A percentile compares a stretch with the other conserved stretches of the same genome.
Evolutionary conservation across 2,888 invertebrate species (phyloP).

Genomic region (Chironomus tentans): DNA sequence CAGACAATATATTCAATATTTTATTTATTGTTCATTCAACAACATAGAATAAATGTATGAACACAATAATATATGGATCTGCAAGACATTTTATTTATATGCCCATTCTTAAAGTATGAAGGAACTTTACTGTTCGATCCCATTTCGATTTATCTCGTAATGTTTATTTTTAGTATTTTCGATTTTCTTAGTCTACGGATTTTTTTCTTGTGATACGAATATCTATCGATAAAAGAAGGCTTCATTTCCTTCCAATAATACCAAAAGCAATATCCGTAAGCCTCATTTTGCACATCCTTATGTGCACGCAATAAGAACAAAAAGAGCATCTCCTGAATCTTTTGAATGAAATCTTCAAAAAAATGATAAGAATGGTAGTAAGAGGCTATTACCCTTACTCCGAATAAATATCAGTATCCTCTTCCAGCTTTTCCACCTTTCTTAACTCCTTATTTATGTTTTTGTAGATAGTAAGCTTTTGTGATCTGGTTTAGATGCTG

Average conservation of each 20-base stretch:
- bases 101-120: too few relatives aligned
- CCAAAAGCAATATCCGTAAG: not conserved
- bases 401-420: not conserved
- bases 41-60: too few relatives aligned
- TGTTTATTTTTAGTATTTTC: not conserved
- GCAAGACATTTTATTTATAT: too few relatives aligned
- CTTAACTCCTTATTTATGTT: not conserved
- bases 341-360: not conserved
- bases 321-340: not conserved
- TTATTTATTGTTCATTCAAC: too few relatives aligned
- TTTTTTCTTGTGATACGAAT: not conserved
- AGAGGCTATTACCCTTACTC: not conserved
- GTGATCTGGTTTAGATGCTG: too few relatives aligned
- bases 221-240: not conserved
- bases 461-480: not conserved
- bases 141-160: not conserved
- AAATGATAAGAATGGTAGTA: not conserved
- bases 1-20: too few relatives aligned
- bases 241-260: slow-evolving; percentile 23
- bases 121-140: too few relatives aligned
- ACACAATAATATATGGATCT: too few relatives aligned
- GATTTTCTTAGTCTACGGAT: not conserved
- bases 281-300: not conserved
- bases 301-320: not conserved
- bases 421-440: not conserved